A percentile compares a stretch with the other conserved stretches of the same genome.
These are phyloP conservation scores for Calycopis cecrops DNA, from an alignment of 1,140 invertebrate species.

Conservation along the genomic window DNA sequence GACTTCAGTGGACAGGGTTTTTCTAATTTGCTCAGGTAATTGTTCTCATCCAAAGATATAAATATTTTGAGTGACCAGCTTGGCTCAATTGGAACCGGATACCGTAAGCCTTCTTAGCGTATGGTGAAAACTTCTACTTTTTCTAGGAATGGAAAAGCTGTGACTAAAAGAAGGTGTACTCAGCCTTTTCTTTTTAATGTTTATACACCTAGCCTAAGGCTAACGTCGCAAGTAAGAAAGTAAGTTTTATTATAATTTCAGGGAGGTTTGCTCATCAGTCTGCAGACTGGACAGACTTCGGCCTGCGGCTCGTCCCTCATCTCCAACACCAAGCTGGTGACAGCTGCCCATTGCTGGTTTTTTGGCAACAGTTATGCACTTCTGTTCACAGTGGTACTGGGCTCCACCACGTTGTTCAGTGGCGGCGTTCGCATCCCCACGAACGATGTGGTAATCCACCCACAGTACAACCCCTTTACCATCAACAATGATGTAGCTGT, in stretches of 20 bases:
- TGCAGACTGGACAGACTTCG: neutral
- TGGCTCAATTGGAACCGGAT: too few relatives aligned
- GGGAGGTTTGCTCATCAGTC: neutral
- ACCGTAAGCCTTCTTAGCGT: too few relatives aligned
- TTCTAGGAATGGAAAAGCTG: too few relatives aligned
- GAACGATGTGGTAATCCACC: neutral
- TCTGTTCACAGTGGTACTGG: conserved; percentile 12
- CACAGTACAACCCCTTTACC: neutral
- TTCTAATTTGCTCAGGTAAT: too few relatives aligned
- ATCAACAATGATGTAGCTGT: neutral
- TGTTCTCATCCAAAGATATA: too few relatives aligned
- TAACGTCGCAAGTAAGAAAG: too few relatives aligned
- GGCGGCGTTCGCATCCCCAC: conserved; percentile 8
- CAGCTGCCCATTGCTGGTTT: conserved; percentile 16
- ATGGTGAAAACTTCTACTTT: too few relatives aligned
- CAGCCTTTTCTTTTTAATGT: too few relatives aligned
- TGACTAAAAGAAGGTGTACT: too few relatives aligned
- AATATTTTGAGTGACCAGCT: too few relatives aligned
- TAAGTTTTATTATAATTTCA: neutral
- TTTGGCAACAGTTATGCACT: neutral
- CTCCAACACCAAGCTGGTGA: conserved; percentile 11
- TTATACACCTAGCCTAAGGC: too few relatives aligned
- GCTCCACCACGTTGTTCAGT: conserved; percentile 8
- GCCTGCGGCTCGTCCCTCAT: conserved; percentile 14
- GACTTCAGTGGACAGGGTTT: too few relatives aligned